Evolutionary conservation across 2,888 invertebrate species (phyloP).

Genomic region (Bugulina stolonifera): DNA sequence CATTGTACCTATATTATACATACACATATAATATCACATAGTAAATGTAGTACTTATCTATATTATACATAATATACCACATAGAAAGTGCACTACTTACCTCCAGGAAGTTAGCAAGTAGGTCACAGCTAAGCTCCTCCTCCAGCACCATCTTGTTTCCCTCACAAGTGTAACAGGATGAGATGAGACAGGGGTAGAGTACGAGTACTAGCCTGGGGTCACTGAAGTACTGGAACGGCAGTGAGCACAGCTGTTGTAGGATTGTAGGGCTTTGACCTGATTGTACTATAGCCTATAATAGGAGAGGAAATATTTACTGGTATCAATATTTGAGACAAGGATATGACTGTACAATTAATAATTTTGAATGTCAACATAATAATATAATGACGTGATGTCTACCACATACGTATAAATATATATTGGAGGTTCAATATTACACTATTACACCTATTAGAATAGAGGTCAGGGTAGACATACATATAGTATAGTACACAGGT

Average conservation of each 20-base stretch:
- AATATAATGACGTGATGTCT: too few species aligned
- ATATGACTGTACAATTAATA: too few species aligned
- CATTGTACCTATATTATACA: too few species aligned
- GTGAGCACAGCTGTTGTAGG: conserved; percentile 74
- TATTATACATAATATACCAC: neutral
- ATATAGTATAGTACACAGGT: too few species aligned
- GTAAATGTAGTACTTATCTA: neutral
- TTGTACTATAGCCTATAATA: conserved; percentile 64
- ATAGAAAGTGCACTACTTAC: conserved; percentile 35
- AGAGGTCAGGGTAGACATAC: too few species aligned
- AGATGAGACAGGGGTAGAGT: conserved; percentile 74
- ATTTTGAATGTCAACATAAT: too few species aligned
- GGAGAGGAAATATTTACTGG: too few species aligned
- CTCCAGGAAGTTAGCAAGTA: conserved; percentile 55
- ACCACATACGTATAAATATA: too few species aligned
- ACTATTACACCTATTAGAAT: too few species aligned
- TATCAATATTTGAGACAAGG: too few species aligned
- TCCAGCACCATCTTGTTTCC: conserved; percentile 71
- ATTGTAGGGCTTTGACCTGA: conserved; percentile 70
- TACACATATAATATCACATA: neutral
- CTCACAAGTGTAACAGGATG: conserved; percentile 63
- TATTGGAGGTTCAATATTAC: too few species aligned
- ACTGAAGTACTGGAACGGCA: conserved; percentile 79
- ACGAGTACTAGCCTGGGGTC: conserved; percentile 66
- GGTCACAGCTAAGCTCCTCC: conserved; percentile 60